Conservation (phyloP, 2,888 invertebrate species). For the Cantharis rufa region DNA sequence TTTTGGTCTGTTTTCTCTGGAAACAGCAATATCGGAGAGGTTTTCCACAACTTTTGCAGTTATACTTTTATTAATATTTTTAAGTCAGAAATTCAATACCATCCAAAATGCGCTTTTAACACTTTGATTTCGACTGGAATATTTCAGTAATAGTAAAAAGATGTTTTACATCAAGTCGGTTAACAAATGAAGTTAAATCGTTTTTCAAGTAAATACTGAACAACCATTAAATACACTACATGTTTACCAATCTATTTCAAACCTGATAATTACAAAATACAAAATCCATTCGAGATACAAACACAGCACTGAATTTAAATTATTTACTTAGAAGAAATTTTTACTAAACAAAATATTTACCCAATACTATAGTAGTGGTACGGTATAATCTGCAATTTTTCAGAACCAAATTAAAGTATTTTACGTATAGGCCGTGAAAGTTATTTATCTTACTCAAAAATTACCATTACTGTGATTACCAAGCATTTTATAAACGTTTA, state of each 20-base stretch:
- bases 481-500: background rate
- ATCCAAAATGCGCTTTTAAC: background rate
- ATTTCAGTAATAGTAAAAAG: too few species aligned
- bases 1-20: background rate
- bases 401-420: background rate
- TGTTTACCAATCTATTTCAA: background rate
- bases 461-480: background rate
- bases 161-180: too few species aligned
- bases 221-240: background rate
- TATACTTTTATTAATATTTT: background rate
- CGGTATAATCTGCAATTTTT: background rate
- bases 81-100: too few species aligned
- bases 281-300: background rate
- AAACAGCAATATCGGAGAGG: background rate
- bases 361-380: background rate
- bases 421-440: background rate
- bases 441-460: background rate
- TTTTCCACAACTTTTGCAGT: background rate
- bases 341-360: background rate
- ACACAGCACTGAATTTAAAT: background rate
- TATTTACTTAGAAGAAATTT: background rate
- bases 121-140: too few species aligned
- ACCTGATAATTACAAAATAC: background rate
- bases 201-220: background rate
- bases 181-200: background rate